These are phyloP conservation scores for Morpho achilles DNA, from an alignment of 2,888 invertebrate genomes.

Conservation along the genomic window DNA sequence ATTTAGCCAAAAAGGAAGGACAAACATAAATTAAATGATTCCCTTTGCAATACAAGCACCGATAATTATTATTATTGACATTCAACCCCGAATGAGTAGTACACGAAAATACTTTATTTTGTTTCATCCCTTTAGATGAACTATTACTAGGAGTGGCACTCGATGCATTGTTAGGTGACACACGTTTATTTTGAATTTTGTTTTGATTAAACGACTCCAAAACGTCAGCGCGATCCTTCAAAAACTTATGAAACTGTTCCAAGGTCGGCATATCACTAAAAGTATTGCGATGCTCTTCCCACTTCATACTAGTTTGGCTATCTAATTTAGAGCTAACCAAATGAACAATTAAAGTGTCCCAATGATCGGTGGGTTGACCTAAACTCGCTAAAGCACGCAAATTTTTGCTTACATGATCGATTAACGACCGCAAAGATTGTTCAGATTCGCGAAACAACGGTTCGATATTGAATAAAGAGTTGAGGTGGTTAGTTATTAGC, in stretches of 20 bases:
- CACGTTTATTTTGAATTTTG: neutral
- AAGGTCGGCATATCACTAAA: slow-evolving; percentile 17
- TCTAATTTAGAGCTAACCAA: slow-evolving; percentile 21
- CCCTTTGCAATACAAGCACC: too few species aligned
- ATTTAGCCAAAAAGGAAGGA: neutral
- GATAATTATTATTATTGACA: too few species aligned
- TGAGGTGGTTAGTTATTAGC: slow-evolving; percentile 23
- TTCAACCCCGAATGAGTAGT: neutral
- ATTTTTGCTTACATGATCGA: slow-evolving; percentile 28
- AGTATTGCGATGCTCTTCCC: neutral
- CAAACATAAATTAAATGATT: neutral
- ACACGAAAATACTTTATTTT: neutral
- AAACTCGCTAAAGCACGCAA: slow-evolving; percentile 25
- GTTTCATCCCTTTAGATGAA: neutral
- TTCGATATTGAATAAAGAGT: slow-evolving; percentile 19
- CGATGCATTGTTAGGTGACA: neutral
- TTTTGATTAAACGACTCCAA: slow-evolving; percentile 6
- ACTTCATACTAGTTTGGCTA: slow-evolving; percentile 8
- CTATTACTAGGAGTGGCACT: neutral
- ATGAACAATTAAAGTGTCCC: slow-evolving; percentile 21
- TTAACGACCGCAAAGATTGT: slow-evolving; percentile 21
- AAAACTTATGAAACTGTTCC: slow-evolving; percentile 23
- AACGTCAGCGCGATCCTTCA: slow-evolving; percentile 7
- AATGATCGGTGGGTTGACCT: slow-evolving; percentile 25
- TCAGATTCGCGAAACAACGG: slow-evolving; percentile 20